Percentiles rank a stretch among this genome's conserved stretches.
phyloP scores from a whole-genome alignment of 1,140 invertebrate genomes.

The Spodoptera litura region DNA sequence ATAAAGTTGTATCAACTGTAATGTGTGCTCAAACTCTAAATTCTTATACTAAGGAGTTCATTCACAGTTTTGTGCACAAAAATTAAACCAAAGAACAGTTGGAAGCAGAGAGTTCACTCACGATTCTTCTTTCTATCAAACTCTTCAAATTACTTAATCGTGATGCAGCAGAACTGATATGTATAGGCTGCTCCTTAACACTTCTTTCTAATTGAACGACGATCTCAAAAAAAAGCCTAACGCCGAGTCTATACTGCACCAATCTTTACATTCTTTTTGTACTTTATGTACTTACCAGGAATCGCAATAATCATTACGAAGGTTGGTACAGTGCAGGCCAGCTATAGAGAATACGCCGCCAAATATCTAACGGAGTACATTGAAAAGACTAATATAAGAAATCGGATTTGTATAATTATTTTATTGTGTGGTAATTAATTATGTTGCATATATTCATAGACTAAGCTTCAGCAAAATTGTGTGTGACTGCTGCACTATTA shows the following conservation, averaged over 20 bases:
- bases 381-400: constrained; percentile 19
- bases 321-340: background rate
- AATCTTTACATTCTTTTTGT: too few relatives aligned
- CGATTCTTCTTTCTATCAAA: background rate
- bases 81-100: constrained; percentile 1
- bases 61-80: constrained; percentile 9
- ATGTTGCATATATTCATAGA: constrained; percentile 28
- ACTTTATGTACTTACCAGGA: too few relatives aligned
- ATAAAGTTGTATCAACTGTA: background rate
- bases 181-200: constrained; percentile 5
- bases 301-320: too few relatives aligned
- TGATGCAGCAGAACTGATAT: constrained; percentile 8
- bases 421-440: constrained; percentile 29
- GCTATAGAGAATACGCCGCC: background rate
- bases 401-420: constrained; percentile 17
- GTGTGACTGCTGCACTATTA: constrained; percentile 10
- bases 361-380: constrained; percentile 18
- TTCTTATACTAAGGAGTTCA: too few relatives aligned
- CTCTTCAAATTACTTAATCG: constrained; percentile 2
- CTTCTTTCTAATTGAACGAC: background rate
- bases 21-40: background rate
- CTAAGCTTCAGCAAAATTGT: constrained; percentile 16
- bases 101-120: background rate
- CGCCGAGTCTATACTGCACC: too few relatives aligned
- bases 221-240: constrained; percentile 20